phyloP scores from a whole-genome alignment of 2,113 vertebrate species.

The Prunella fulvescens region DNA sequence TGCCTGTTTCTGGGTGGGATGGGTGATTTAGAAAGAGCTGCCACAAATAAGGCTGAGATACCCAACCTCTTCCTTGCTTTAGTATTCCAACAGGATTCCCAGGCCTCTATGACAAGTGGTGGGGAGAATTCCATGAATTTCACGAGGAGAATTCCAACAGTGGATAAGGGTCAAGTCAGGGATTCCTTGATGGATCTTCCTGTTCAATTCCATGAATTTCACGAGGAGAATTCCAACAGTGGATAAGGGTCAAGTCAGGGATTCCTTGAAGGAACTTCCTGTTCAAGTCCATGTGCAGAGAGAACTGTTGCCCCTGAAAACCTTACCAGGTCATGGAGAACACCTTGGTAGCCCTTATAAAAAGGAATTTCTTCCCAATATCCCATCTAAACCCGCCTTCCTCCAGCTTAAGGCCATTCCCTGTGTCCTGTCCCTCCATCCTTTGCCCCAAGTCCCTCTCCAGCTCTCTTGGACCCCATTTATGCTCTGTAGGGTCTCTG shows the following conservation, averaged over 20 bases:
- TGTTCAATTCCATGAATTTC: not conserved
- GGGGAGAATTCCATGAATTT: not conserved
- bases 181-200: too few species aligned
- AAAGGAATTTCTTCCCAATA: not conserved
- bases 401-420: not conserved
- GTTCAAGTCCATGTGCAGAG: not conserved
- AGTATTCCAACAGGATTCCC: not conserved
- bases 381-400: rapidly evolving
- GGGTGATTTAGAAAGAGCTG: not conserved
- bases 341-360: too few species aligned
- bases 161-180: too few species aligned
- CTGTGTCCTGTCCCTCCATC: not conserved
- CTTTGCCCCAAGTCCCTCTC: not conserved
- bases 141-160: too few species aligned
- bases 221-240: too few species aligned
- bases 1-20: not conserved
- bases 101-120: rapidly evolving
- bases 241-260: too few species aligned
- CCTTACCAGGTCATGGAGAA: not conserved
- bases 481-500: rapidly evolving
- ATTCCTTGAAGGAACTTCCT: not conserved
- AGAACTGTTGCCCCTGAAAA: not conserved
- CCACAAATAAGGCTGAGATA: not conserved
- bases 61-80: not conserved
- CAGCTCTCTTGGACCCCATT: not conserved